phyloP scores from a whole-genome alignment of 2,113 vertebrate species.

The Neogale vison region DNA sequence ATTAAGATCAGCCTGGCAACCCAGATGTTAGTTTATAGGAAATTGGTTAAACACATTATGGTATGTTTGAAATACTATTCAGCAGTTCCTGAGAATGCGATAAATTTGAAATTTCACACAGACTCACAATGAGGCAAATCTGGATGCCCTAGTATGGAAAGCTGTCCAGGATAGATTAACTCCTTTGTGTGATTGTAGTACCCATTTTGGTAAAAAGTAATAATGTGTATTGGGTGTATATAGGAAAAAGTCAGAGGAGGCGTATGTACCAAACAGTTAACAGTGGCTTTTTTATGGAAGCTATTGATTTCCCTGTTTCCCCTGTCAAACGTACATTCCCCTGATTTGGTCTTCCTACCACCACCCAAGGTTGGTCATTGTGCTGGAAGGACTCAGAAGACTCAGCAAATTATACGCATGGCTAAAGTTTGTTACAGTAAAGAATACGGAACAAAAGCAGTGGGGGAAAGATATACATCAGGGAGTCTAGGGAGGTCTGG shows the following conservation, averaged over 20 bases:
- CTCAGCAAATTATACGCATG: constrained; percentile 14
- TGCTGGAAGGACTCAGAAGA: background rate
- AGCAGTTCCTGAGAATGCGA: background rate
- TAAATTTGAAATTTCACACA: background rate
- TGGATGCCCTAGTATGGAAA: background rate
- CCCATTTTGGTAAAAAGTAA: background rate
- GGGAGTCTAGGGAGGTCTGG: constrained; percentile 14
- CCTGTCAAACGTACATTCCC: background rate
- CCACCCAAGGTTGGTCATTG: constrained; percentile 20
- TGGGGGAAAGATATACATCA: background rate
- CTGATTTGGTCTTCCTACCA: background rate
- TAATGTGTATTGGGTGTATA: background rate
- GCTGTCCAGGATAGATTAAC: background rate
- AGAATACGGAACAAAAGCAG: constrained; percentile 26
- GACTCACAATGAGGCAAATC: background rate
- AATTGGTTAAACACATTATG: constrained; percentile 16
- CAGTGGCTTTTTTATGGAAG: background rate
- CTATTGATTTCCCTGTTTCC: background rate
- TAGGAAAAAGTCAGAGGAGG: constrained; percentile 5
- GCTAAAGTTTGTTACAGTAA: constrained; percentile 39
- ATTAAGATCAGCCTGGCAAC: background rate
- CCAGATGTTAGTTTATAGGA: background rate
- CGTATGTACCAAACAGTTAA: background rate
- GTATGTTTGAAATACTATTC: constrained; percentile 24
- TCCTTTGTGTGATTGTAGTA: background rate